These are phyloP conservation scores for Sclerurus mexicanus DNA, from an alignment of 2,113 vertebrate genomes.

Conservation along the genomic window DNA sequence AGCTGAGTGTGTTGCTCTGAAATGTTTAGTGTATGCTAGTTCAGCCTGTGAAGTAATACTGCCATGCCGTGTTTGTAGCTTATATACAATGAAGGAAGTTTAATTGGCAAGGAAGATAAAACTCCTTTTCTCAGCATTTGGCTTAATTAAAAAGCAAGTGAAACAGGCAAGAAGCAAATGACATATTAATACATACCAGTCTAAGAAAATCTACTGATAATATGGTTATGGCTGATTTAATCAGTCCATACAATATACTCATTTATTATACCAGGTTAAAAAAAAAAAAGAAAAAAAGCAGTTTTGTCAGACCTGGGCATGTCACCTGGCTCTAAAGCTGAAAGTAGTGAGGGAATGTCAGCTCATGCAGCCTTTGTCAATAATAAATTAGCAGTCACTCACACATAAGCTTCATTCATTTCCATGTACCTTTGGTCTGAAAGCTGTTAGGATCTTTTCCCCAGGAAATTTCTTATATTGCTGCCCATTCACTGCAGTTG, in stretches of 20 bases:
- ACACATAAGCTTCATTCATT: not conserved
- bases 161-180: not conserved
- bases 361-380: not conserved
- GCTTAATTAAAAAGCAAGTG: not conserved
- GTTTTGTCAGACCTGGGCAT: not conserved
- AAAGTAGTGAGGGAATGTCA: not conserved
- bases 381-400: not conserved
- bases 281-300: not conserved
- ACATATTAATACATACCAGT: not conserved
- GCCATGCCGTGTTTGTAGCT: not conserved
- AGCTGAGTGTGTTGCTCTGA: not conserved
- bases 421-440: not conserved
- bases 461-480: not conserved
- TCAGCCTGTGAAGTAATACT: not conserved
- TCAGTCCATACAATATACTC: not conserved
- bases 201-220: not conserved
- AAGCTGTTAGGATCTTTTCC: not conserved
- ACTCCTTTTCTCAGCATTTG: not conserved
- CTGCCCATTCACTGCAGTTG: not conserved
- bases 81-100: not conserved
- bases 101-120: not conserved
- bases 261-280: not conserved
- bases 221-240: not conserved
- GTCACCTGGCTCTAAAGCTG: not conserved
- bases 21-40: not conserved